phyloP scores from a whole-genome alignment of 2,113 vertebrate genomes.

The Oxyura jamaicensis region DNA sequence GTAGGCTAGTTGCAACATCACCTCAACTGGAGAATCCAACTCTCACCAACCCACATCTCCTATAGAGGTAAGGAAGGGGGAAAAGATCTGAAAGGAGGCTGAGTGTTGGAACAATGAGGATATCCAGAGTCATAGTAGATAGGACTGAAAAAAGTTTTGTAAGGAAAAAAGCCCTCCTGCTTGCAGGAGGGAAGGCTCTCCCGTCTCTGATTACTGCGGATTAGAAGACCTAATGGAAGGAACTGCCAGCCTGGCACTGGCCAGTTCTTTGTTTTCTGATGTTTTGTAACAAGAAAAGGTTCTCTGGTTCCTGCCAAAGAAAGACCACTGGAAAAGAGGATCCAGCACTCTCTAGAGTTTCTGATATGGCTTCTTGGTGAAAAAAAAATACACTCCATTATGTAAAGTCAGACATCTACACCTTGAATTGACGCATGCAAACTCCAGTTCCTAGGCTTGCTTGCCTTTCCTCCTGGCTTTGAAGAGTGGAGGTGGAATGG shows the following conservation, averaged over 20 bases:
- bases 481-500: neutral
- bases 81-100: neutral
- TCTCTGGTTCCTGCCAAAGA: neutral
- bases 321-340: neutral
- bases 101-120: neutral
- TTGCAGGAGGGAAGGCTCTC: neutral
- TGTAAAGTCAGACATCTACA: neutral
- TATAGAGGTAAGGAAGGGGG: neutral
- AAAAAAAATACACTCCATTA: neutral
- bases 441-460: neutral
- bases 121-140: neutral
- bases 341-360: neutral
- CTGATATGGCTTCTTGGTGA: neutral
- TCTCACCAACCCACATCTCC: fast-evolving
- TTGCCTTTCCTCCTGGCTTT: neutral
- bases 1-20: neutral
- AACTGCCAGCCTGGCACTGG: neutral
- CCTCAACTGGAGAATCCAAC: neutral
- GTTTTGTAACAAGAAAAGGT: neutral
- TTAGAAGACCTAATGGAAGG: fast-evolving
- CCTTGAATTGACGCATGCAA: neutral
- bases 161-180: neutral
- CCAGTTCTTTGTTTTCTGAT: neutral
- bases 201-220: neutral
- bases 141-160: neutral